phyloP scores from a whole-genome alignment of 2,888 invertebrate species.

The Nasonovia ribisnigri region DNA sequence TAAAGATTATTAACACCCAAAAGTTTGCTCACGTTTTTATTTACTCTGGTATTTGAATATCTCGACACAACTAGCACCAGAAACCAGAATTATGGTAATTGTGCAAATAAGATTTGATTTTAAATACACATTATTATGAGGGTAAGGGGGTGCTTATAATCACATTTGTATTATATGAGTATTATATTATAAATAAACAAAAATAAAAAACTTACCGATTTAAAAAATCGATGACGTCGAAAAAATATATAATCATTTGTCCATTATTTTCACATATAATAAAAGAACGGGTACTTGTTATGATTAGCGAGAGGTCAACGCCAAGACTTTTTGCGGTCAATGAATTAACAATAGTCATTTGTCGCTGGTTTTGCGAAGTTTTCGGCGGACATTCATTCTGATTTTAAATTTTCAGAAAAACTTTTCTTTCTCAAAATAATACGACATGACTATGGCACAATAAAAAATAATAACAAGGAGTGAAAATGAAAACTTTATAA shows the following conservation, averaged over 20 bases:
- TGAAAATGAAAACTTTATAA: constrained; percentile 11
- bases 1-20: neutral
- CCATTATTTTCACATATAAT: neutral
- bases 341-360: neutral
- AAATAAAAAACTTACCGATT: neutral
- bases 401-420: neutral
- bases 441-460: neutral
- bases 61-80: neutral
- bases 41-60: neutral
- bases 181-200: no score
- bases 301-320: no score
- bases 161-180: neutral
- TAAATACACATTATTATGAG: neutral
- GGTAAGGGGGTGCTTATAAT: neutral
- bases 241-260: neutral
- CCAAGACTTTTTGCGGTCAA: neutral
- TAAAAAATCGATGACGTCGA: neutral
- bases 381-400: neutral
- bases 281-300: neutral
- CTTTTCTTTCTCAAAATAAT: neutral
- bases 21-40: neutral
- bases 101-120: neutral
- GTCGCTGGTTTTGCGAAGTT: neutral
- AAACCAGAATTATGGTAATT: neutral
- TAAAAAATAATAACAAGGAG: neutral